Evolutionary conservation across 2,797 vertebrate genomes (phyloP), one percentile per base, ranked within the genome.

Genomic region (Galaxias olidus): DNA sequence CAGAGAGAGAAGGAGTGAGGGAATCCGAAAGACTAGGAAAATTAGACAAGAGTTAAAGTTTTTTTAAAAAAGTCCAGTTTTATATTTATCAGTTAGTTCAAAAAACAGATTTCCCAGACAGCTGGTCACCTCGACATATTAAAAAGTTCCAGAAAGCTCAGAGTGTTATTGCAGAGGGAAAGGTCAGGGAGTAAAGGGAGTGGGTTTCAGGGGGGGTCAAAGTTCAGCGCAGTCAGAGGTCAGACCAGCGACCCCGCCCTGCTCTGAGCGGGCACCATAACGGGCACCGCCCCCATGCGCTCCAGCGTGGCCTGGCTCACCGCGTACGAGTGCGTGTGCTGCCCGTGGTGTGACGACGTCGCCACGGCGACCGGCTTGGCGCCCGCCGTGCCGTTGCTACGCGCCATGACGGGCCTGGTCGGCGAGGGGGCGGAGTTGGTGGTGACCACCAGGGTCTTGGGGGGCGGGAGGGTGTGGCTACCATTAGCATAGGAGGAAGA

Each of bases 231-330:
- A 51, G 57, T 17, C 1, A 4, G 15, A 1, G 4, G 17, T 88
- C 65, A 98, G 78, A 98, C 96, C 62, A 99, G 90, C 4, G 98
- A 99, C 41, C 98, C 97, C 0, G 97, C 96, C 80, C 96, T 91
- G 90, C 93, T 98, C 90, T 99, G 97, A 19, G 96, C 95, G 0
- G 98, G 96, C 78, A 99, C 94, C 98, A 99, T 98, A 70, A 99
- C 96, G 0, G 98, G 96, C 51, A 98, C 93, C 0, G 95, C 98
- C 18, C 98, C 97, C 45, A 98, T 97, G 55, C 96, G 90, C 89
- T 98, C 96, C 88, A 98, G 88, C 0, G 94, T 94, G 59, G 96
- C 95, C 84, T 98, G 96, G 86, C 96, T 98, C 72, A 98, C 86
- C 0, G 96, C 95, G 0, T 95, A 96, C 52, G 95, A 95, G 71